Evolutionary conservation across 35 echinoderm and acorn worm genomes (phyloP).

Genomic region (Ptychodera flava): DNA sequence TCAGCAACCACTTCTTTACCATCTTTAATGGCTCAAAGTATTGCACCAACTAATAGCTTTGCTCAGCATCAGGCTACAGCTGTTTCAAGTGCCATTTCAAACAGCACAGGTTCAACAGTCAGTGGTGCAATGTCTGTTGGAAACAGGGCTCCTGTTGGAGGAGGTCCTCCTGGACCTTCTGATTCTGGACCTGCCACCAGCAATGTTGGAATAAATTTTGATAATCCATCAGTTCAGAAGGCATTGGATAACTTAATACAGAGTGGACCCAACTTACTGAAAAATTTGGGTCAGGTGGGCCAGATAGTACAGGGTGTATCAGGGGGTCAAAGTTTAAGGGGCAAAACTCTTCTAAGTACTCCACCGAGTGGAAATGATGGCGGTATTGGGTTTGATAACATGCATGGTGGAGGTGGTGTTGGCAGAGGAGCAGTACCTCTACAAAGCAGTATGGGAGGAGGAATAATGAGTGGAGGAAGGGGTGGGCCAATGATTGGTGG

Average conservation of each 20-base stretch:
- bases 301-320: not conserved
- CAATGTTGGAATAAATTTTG: conserved; percentile 48
- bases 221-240: conserved; percentile 92
- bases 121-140: not conserved
- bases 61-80: not conserved
- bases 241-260: conserved; percentile 87
- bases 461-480: not conserved
- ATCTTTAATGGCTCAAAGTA: not conserved
- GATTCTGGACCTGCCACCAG: too few species aligned
- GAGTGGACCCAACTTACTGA: conserved; percentile 75
- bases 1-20: not conserved
- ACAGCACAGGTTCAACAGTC: not conserved
- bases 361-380: too few species aligned
- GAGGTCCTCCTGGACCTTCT: not conserved
- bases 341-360: not conserved
- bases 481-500: not conserved
- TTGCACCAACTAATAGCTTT: not conserved
- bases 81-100: not conserved
- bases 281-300: conserved; percentile 19
- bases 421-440: too few species aligned
- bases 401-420: too few species aligned
- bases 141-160: not conserved
- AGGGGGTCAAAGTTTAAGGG: not conserved
- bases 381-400: too few species aligned
- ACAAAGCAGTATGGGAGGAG: too few species aligned